These are phyloP conservation scores for Bungarus multicinctus DNA, from an alignment of 2,113 vertebrate species.

Conservation along the genomic window DNA sequence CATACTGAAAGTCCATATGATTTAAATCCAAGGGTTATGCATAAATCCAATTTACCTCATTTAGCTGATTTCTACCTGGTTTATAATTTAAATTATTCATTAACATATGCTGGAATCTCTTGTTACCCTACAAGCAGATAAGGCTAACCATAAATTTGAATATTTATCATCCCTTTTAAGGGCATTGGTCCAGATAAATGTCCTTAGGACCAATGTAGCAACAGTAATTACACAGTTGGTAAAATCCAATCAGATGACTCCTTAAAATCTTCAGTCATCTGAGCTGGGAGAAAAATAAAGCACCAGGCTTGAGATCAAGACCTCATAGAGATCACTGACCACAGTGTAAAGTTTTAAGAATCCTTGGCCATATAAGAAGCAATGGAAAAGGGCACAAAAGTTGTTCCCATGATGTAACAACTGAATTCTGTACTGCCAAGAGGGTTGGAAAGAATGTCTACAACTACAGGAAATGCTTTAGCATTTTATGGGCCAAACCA, in stretches of 20 bases:
- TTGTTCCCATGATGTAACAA: conserved; percentile 41
- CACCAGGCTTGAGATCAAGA: neutral
- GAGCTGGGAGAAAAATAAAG: conserved; percentile 27
- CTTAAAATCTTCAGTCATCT: neutral
- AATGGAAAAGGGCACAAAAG: conserved; percentile 39
- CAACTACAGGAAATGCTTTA: conserved; percentile 33
- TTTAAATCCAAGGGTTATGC: neutral
- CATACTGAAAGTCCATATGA: neutral
- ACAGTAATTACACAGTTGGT: conserved; percentile 2
- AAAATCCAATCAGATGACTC: conserved; percentile 21
- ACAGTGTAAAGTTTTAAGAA: conserved; percentile 43
- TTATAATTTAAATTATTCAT: neutral
- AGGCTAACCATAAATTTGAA: neutral
- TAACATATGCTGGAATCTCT: neutral
- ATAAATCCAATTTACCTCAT: neutral
- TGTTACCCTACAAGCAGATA: conserved; percentile 23
- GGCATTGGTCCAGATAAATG: conserved; percentile 31
- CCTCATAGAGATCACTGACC: conserved; percentile 21
- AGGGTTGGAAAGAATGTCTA: conserved; percentile 48
- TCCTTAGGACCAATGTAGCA: conserved; percentile 13
- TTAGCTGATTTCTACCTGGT: neutral
- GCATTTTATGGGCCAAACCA: conserved; percentile 35
- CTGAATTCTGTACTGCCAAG: conserved; percentile 41
- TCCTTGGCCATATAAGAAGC: neutral
- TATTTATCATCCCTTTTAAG: conserved; percentile 29